Base-by-base conservation (phyloP, 2,888 invertebrate species). In the Galeruca laticollis region DNA sequence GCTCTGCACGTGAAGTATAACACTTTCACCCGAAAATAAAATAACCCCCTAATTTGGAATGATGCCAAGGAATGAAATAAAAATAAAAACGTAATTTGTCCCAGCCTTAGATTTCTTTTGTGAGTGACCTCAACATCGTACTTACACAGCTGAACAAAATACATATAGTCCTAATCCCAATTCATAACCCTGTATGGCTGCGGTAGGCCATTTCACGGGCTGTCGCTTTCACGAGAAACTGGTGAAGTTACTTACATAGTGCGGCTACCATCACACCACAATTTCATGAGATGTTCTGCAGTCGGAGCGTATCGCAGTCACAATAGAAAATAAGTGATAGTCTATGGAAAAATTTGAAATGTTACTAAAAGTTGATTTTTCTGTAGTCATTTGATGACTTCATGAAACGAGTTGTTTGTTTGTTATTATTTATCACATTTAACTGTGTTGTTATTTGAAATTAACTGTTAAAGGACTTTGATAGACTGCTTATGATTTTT, bases 221-320 rank as follows among this genome's bases (percentile, higher is more conserved):
- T 69, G 72, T 71, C 73, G 73, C 72, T 72, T 70, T 70, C 76
- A 63, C 61, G 72, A 76, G 75, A 65, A 68, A 66, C 62, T 54
- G 60, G 60, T 49, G 60, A 68, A 68, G 62, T 74, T 73, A 71
- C 70, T 60, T 67, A 66, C 70, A 31, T 63, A 52, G 69, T 64
- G 69, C 66, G 66, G 68, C 70, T 21, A 64, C 66, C 64, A 67
- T 69, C 68, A 67, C 54, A 67, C 71, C 69, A 71, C 73, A 70
- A 69, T 71, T 73, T 70, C 64, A 70, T 69, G 73, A 70, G 67
- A 73, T 60, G 65, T 69, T 70, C 64, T 64, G 69, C 61, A 72
- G 64, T 72, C 68, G 68, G 60, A 56, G 59, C 68, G 64, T 62
- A 71, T 68, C 64, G 3, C 68, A 64, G 60, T 68, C 35, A 59